Evolutionary conservation across 2,888 invertebrate genomes (phyloP).

Genomic region (Napeogenes inachia): DNA sequence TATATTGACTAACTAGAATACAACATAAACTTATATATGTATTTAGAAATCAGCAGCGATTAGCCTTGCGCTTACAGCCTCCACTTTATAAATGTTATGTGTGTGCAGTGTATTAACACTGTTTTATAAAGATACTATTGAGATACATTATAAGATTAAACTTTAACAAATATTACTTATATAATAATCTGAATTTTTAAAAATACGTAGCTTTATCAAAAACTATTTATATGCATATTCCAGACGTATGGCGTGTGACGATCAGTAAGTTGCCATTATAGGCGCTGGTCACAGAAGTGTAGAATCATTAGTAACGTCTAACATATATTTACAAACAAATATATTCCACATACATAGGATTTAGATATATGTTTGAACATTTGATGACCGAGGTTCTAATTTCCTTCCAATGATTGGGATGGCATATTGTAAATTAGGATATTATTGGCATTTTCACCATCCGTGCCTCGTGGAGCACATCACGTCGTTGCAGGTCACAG

Average conservation of each 20-base stretch:
- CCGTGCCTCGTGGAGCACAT: conserved; percentile 7
- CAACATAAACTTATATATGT: too few relatives aligned
- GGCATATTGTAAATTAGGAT: neutral
- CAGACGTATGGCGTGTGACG: too few relatives aligned
- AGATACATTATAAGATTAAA: too few relatives aligned
- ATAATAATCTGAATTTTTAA: neutral
- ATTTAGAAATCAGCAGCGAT: neutral
- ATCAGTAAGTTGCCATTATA: too few relatives aligned
- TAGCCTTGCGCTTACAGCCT: conserved; percentile 1
- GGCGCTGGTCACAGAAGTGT: too few relatives aligned
- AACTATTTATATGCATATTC: neutral
- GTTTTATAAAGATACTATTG: neutral
- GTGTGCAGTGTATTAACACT: neutral
- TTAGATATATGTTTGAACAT: too few relatives aligned
- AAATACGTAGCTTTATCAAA: neutral
- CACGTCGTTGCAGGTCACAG: neutral
- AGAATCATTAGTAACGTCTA: too few relatives aligned
- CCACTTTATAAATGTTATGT: neutral
- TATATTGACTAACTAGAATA: too few relatives aligned
- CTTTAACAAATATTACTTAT: too few relatives aligned
- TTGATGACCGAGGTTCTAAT: too few relatives aligned
- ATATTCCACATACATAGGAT: too few relatives aligned
- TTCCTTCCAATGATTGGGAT: neutral
- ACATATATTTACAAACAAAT: too few relatives aligned
- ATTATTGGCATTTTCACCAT: conserved; percentile 6